These are phyloP conservation scores for Nomada hirtipes DNA, from an alignment of 2,888 invertebrate species.

Conservation along the genomic window DNA sequence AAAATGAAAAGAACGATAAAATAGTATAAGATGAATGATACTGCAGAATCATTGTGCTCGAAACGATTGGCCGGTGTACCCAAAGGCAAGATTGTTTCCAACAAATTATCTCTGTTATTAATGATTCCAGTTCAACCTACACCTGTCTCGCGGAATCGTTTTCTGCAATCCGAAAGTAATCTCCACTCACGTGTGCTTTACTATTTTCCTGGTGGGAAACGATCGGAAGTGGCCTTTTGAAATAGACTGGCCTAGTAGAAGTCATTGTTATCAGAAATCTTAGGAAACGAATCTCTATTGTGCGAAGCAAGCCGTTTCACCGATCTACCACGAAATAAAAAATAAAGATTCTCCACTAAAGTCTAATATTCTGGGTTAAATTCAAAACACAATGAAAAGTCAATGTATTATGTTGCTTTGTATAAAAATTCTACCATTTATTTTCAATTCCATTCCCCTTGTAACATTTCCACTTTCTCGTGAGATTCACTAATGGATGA, in stretches of 20 bases:
- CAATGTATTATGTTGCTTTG: neutral
- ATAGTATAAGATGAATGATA: conserved; percentile 63
- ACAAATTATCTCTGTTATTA: conserved; percentile 74
- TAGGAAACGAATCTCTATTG: conserved; percentile 11
- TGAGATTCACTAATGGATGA: neutral
- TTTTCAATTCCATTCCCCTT: neutral
- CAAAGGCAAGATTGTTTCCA: conserved; percentile 61
- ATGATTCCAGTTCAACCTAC: conserved; percentile 64
- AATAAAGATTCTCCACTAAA: neutral
- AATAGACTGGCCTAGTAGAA: conserved; percentile 1
- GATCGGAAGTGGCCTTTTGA: conserved; percentile 34
- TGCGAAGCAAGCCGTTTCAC: neutral
- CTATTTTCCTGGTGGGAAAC: conserved; percentile 44
- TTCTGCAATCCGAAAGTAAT: conserved; percentile 52
- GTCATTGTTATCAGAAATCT: conserved; percentile 50
- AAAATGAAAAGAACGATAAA: conserved; percentile 3
- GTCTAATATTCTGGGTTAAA: neutral
- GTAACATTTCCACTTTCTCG: conserved; percentile 1
- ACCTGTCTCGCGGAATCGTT: conserved; percentile 65
- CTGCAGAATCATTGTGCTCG: conserved; percentile 61
- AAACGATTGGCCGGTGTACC: conserved; percentile 49
- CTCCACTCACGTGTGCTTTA: conserved; percentile 44
- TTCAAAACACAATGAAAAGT: neutral
- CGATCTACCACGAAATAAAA: neutral
- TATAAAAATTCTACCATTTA: neutral